Base-by-base conservation (phyloP, 2,797 vertebrate genomes). In the Simalia tracyae region DNA sequence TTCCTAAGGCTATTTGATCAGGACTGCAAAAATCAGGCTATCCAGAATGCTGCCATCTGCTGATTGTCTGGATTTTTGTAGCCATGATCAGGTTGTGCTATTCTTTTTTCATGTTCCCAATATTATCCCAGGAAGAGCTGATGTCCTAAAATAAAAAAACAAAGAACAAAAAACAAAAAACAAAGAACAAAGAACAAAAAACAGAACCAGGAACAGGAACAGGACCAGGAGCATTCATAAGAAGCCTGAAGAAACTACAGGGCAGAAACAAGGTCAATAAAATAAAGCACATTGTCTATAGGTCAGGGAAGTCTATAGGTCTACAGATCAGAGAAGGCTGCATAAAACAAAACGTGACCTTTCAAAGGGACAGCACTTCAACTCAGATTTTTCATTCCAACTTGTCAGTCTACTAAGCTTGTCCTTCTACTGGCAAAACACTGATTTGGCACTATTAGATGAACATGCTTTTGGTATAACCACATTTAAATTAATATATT, bases 291-390 rank as follows among this genome's bases (percentile, higher is more conserved):
- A 46, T 24, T 76, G 15, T 42, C 68, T 81, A 24, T 81, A 81
- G 22, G 46, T 24, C 42, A 81, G 42, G 46, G 22, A 57, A 31
- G 57, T 59, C 84, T 14, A 15, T 60, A 60, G 64, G 7, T 89
- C 63, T 15, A 66, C n/a, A 61, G 31, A 26, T 64, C n/a, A 26
- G n/a, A 42, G 24, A 89, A 88, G 91, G 50, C 22, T 56, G 64
- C n/a, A 89, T 72, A 86, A 87, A 72, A 90, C 86, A 90, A 61
- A 12, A 87, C 42, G n/a, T 86, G 64, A 92, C 88, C 56, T 92
- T 92, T 92, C 86, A 87, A 92, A 90, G 84, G 54, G 76, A 85
- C 8, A 64, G 63, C 88, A 50, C 84, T 92, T 90, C 84, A 87
- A 61, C 89, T 90, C 57, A 36, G 46, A 87, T 89, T 66, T 92